Conservation (phyloP, 1,140 invertebrate species). For the Dinoponera quadriceps region DNA sequence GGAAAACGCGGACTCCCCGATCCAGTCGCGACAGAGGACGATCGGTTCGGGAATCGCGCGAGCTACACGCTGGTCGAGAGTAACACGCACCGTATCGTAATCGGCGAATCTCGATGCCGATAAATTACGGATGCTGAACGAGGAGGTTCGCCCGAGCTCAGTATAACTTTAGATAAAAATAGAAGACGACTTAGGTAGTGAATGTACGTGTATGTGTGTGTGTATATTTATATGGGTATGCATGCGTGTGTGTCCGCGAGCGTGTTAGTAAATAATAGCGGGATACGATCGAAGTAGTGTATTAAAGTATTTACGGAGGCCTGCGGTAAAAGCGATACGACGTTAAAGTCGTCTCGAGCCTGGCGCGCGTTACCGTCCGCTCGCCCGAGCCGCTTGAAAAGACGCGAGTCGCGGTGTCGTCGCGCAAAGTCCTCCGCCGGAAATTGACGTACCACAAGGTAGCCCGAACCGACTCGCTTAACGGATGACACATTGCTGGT, state of each 20-base stretch:
- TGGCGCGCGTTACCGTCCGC: neutral
- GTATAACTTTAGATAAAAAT: slow-evolving; percentile 52
- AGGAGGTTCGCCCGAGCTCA: neutral
- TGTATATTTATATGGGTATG: neutral
- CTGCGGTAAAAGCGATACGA: slow-evolving; percentile 12
- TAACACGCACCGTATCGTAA: slow-evolving; percentile 24
- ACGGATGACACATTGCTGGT: neutral
- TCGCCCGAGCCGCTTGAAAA: neutral
- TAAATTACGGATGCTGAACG: neutral
- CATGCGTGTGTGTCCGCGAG: neutral
- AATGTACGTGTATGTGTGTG: neutral
- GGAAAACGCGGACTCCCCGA: neutral
- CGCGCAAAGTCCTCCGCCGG: too few relatives aligned
- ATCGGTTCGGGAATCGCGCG: neutral
- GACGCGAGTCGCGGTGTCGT: too few relatives aligned
- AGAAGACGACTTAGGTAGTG: slow-evolving; percentile 19
- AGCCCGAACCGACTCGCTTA: neutral
- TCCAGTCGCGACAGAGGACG: neutral
- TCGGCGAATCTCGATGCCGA: neutral
- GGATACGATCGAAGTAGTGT: slow-evolving; percentile 49
- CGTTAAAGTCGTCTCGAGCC: neutral
- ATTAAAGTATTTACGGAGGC: slow-evolving; percentile 52
- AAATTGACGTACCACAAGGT: too few relatives aligned
- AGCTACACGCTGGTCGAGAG: neutral
- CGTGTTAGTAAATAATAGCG: slow-evolving; percentile 31